Evolutionary conservation across 2,888 invertebrate species (phyloP).

Genomic region (Colletes collaris): DNA sequence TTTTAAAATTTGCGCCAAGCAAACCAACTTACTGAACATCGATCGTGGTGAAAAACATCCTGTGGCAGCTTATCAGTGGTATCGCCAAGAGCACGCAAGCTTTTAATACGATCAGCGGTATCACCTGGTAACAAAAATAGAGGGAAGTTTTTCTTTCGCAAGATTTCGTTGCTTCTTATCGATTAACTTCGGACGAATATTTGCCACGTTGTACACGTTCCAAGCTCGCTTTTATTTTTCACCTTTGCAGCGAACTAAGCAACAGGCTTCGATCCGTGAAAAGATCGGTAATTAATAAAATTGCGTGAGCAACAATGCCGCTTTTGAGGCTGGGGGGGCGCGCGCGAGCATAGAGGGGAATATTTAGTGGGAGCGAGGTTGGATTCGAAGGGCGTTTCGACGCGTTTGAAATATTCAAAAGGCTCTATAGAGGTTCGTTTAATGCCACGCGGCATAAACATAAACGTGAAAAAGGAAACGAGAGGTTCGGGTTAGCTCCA

Average conservation of each 20-base stretch:
- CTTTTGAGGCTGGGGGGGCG: neutral
- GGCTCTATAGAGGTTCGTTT: neutral
- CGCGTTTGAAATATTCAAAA: slow-evolving; percentile 31
- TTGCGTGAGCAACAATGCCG: neutral
- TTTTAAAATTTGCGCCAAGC: too few species aligned
- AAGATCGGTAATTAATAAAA: slow-evolving; percentile 3
- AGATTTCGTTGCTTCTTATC: too few species aligned
- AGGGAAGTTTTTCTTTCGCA: too few species aligned
- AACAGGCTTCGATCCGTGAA: too few species aligned
- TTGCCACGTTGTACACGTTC: too few species aligned
- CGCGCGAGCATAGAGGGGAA: neutral
- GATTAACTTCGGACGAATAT: too few species aligned
- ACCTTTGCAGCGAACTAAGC: too few species aligned
- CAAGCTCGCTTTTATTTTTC: too few species aligned
- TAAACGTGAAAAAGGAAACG: slow-evolving; percentile 13
- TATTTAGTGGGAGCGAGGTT: neutral
- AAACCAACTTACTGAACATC: slow-evolving; percentile 79
- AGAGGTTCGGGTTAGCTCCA: neutral
- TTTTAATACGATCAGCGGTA: slow-evolving; percentile 71
- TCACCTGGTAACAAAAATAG: slow-evolving; percentile 73
- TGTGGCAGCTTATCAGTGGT: slow-evolving; percentile 68
- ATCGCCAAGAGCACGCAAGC: slow-evolving; percentile 54
- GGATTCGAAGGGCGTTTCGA: slow-evolving; percentile 9
- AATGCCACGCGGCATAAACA: slow-evolving; percentile 10
- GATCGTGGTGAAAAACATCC: slow-evolving; percentile 75